phyloP scores from a whole-genome alignment of 2,113 vertebrate genomes.

The Antennarius striatus region DNA sequence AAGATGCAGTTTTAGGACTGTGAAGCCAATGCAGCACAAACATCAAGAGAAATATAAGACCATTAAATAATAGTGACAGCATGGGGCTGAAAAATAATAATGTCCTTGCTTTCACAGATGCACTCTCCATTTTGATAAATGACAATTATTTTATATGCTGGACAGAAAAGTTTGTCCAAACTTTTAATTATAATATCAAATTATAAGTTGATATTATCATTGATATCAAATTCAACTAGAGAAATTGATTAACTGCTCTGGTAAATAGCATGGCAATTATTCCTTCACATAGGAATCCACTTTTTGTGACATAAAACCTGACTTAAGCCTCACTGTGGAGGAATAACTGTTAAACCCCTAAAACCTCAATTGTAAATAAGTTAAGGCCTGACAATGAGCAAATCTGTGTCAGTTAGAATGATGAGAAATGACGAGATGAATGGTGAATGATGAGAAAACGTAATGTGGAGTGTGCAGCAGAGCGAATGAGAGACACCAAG shows the following conservation, averaged over 20 bases:
- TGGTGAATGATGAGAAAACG: not conserved
- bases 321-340: slow-evolving; percentile 8
- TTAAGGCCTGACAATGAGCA: not conserved
- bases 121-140: not conserved
- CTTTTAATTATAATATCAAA: too few relatives aligned
- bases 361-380: not conserved
- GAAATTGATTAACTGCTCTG: slow-evolving; percentile 5
- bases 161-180: not conserved
- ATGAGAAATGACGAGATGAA: not conserved
- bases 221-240: not conserved
- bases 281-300: slow-evolving; percentile 4
- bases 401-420: not conserved
- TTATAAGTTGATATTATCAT: too few relatives aligned
- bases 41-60: not conserved
- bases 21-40: slow-evolving; percentile 3
- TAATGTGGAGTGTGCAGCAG: slow-evolving; percentile 6
- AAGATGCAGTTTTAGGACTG: not conserved
- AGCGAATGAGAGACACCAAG: slow-evolving; percentile 22
- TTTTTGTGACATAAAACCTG: not conserved
- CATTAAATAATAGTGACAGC: not conserved
- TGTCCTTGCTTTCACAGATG: not conserved
- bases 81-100: not conserved
- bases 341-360: slow-evolving; percentile 9
- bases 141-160: too few relatives aligned
- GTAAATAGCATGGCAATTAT: slow-evolving; percentile 3